Percentiles rank a stretch among this genome's conserved stretches.
Conservation (phyloP, 2,888 invertebrate genomes). For the Galerucella calmariensis region DNA sequence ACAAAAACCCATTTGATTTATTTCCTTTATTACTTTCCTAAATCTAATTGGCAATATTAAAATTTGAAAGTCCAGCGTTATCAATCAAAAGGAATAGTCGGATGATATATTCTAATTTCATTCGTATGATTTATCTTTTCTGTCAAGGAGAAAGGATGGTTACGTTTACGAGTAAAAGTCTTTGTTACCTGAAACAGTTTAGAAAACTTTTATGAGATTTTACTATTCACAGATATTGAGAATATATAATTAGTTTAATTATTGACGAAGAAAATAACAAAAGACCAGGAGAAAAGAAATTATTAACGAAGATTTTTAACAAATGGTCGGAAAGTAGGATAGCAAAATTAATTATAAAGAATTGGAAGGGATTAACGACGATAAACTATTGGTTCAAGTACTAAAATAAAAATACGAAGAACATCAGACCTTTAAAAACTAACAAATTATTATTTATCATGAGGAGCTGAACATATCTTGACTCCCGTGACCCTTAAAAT, state of each 20-base stretch:
- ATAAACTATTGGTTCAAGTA: no score
- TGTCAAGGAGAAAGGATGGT: slow-evolving; percentile 12
- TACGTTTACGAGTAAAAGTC: slow-evolving; percentile 6
- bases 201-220: slow-evolving; percentile 13
- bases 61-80: slow-evolving; percentile 26
- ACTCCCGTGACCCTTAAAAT: no score
- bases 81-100: slow-evolving; percentile 22
- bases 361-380: background rate
- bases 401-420: no score
- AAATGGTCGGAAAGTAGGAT: background rate
- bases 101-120: slow-evolving; percentile 27
- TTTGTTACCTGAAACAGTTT: slow-evolving; percentile 4
- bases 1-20: slow-evolving; percentile 20
- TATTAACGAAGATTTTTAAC: background rate
- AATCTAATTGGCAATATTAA: slow-evolving; percentile 25
- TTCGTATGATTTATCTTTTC: slow-evolving; percentile 20
- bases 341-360: background rate
- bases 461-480: no score
- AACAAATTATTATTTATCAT: no score
- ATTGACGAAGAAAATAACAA: background rate
- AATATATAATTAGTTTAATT: background rate
- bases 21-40: slow-evolving; percentile 21
- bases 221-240: background rate
- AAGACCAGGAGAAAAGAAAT: background rate
- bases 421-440: no score